Evolutionary conservation across 92 coral and sea anemone genomes (phyloP).

Genomic region (Galaxea fascicularis): DNA sequence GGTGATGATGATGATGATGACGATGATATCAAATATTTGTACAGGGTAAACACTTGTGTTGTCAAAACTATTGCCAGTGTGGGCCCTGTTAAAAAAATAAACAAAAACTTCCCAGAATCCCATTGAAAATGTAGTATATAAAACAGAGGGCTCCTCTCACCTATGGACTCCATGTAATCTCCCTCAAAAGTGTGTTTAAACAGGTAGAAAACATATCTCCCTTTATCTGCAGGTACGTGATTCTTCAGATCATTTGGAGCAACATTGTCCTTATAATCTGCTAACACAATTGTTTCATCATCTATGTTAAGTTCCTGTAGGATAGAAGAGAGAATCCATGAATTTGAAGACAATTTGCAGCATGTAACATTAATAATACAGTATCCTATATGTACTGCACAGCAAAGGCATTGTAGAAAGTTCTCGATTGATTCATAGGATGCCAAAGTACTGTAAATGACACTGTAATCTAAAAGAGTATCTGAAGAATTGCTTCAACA

Average conservation of each 20-base stretch:
- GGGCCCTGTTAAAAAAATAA: too few species aligned
- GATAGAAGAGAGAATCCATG: not conserved
- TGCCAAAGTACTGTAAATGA: too few species aligned
- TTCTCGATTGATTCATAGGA: too few species aligned
- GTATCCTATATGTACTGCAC: too few species aligned
- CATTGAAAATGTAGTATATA: not conserved
- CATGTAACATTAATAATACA: not conserved
- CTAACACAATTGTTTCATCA: constrained; percentile 80
- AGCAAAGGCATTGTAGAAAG: too few species aligned
- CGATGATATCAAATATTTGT: too few species aligned
- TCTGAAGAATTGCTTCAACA: too few species aligned
- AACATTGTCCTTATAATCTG: constrained; percentile 63
- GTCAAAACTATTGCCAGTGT: too few species aligned
- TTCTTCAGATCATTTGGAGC: constrained; percentile 67
- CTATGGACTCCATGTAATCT: constrained; percentile 81
- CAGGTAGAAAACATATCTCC: constrained; percentile 87
- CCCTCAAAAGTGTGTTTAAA: constrained; percentile 98
- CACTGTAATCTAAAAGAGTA: too few species aligned
- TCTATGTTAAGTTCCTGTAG: constrained; percentile 82
- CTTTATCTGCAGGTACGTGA: constrained; percentile 77
- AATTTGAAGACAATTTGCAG: not conserved
- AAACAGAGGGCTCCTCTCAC: constrained; percentile 46
- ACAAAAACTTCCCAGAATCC: not conserved
- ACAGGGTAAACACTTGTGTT: too few species aligned
- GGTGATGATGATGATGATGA: too few species aligned